Evolutionary conservation across 2,888 invertebrate genomes (phyloP).

Genomic region (Tenthredo amoena): DNA sequence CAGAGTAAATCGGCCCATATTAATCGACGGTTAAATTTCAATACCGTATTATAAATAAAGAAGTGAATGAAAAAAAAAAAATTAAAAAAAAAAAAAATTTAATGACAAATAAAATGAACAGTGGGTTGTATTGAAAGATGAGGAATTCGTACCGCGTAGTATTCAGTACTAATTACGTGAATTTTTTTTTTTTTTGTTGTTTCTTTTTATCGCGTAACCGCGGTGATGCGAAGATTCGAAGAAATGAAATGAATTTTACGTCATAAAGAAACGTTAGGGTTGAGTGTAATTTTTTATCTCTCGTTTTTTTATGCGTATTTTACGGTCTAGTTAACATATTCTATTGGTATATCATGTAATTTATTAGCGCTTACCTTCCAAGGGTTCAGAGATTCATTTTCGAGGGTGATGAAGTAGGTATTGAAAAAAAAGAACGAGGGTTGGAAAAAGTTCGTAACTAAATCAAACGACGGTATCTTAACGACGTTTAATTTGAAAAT

Average conservation of each 20-base stretch:
- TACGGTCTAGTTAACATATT: constrained; percentile 14
- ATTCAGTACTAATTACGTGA: too few species aligned
- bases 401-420: constrained; percentile 28
- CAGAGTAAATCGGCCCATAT: not conserved
- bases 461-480: constrained; percentile 4
- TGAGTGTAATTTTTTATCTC: not conserved
- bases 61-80: not conserved
- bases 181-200: too few species aligned
- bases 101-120: not conserved
- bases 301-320: not conserved
- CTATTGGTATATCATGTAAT: not conserved
- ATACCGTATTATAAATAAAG: not conserved
- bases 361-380: not conserved
- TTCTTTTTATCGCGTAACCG: too few species aligned
- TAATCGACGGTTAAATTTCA: not conserved
- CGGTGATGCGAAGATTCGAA: too few species aligned
- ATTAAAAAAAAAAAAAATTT: not conserved
- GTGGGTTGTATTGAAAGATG: too few species aligned
- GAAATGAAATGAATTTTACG: too few species aligned
- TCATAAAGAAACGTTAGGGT: too few species aligned
- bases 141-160: too few species aligned
- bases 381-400: constrained; percentile 4
- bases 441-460: constrained; percentile 8
- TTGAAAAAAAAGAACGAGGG: not conserved
- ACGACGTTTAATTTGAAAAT: constrained; percentile 10